Percentiles rank a stretch among this genome's conserved stretches.
Evolutionary conservation across 2,888 invertebrate species (phyloP).

Genomic region (Onthophagus sagittarius): DNA sequence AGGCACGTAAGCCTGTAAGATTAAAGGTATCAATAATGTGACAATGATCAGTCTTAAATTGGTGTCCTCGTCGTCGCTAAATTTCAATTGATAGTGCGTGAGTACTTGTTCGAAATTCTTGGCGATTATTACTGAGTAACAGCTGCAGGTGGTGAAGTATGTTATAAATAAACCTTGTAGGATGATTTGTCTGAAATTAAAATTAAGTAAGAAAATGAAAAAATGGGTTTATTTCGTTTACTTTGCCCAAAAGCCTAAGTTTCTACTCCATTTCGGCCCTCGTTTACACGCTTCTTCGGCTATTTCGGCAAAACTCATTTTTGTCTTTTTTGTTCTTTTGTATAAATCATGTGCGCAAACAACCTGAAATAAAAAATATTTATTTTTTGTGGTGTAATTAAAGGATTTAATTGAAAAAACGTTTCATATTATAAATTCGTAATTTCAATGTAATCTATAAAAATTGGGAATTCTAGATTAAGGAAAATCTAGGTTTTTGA

Average conservation of each 20-base stretch:
- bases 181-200: constrained; percentile 60
- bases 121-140: constrained; percentile 92
- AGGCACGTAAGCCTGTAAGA: constrained; percentile 79
- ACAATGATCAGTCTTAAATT: constrained; percentile 64
- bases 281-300: constrained; percentile 75
- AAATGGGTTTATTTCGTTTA: constrained; percentile 39
- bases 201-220: constrained; percentile 27
- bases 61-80: constrained; percentile 36
- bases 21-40: constrained; percentile 66
- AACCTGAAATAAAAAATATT: constrained; percentile 52
- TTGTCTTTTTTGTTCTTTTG: constrained; percentile 62
- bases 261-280: constrained; percentile 68
- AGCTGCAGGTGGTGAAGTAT: constrained; percentile 96
- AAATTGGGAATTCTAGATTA: too few relatives aligned
- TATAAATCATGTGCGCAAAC: constrained; percentile 81
- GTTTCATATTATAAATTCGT: too few relatives aligned
- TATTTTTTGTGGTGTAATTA: neutral
- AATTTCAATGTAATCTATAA: too few relatives aligned
- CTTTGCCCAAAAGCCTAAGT: constrained; percentile 63
- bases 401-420: too few relatives aligned
- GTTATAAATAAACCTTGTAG: constrained; percentile 80
- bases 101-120: constrained; percentile 73
- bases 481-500: too few relatives aligned
- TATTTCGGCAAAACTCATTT: constrained; percentile 84
- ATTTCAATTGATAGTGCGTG: constrained; percentile 54